Percentiles rank a stretch among this genome's conserved stretches.
These are phyloP conservation scores for Nowickia ferox DNA, from an alignment of 2,888 invertebrate genomes.

Conservation along the genomic window DNA sequence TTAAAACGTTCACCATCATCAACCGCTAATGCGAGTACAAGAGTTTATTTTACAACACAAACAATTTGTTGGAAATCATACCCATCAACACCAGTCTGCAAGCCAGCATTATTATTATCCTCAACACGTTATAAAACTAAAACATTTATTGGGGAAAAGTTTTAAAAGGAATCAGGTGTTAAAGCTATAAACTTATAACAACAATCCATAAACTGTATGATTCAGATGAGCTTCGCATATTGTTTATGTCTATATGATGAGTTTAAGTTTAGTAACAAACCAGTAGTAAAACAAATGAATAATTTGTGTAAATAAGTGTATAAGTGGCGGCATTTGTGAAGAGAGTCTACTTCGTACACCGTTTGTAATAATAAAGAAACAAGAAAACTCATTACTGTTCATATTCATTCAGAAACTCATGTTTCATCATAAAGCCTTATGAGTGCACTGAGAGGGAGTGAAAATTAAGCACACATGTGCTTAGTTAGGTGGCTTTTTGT, in stretches of 20 bases:
- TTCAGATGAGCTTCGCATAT: conserved; percentile 41
- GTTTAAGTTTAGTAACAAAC: background rate
- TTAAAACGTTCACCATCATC: background rate
- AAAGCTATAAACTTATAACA: conserved; percentile 55
- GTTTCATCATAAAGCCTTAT: background rate
- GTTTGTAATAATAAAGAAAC: background rate
- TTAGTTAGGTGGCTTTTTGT: background rate
- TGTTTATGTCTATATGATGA: conserved; percentile 27
- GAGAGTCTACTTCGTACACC: background rate
- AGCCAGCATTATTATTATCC: background rate
- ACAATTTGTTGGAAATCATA: conserved; percentile 14
- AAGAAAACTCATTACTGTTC: background rate
- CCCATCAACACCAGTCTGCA: background rate
- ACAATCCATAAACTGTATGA: conserved; percentile 51
- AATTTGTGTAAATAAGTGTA: conserved; percentile 7
- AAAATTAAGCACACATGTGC: background rate
- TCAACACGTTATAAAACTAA: background rate
- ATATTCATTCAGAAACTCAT: background rate
- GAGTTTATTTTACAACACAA: background rate
- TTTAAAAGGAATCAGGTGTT: conserved; percentile 62
- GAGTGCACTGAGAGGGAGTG: background rate
- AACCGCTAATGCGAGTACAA: background rate
- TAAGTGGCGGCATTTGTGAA: background rate
- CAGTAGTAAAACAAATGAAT: background rate
- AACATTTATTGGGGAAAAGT: conserved; percentile 33